phyloP scores from a whole-genome alignment of 2,797 vertebrate genomes.

The Philypnodon macrostomus region DNA sequence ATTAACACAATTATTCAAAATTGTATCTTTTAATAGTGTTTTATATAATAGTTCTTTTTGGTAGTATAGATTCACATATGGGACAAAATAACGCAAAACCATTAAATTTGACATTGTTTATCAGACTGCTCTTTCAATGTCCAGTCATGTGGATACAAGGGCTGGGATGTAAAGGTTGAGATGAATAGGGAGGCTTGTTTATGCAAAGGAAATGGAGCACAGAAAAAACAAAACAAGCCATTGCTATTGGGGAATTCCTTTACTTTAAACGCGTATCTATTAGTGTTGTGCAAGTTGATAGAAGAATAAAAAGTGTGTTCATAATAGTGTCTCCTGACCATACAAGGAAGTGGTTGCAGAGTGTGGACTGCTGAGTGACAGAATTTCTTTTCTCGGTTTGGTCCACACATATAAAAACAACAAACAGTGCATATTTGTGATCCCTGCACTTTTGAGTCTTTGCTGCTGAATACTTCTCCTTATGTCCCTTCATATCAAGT shows the following conservation, averaged over 20 bases:
- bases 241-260: conserved; percentile 4
- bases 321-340: conserved; percentile 39
- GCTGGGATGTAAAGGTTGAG: neutral
- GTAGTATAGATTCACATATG: too few relatives aligned
- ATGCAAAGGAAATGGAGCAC: conserved; percentile 3
- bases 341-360: conserved; percentile 50
- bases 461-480: conserved; percentile 6
- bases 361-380: conserved; percentile 43
- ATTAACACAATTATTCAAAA: too few relatives aligned
- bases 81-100: too few relatives aligned
- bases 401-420: conserved; percentile 26
- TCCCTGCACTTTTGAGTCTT: too few relatives aligned
- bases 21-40: too few relatives aligned
- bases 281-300: too few relatives aligned
- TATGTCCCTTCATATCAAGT: conserved; percentile 3
- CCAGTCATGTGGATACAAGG: conserved; percentile 4
- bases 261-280: neutral
- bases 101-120: neutral
- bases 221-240: conserved; percentile 18
- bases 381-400: conserved; percentile 37
- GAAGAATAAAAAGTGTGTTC: conserved; percentile 4
- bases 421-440: conserved; percentile 14
- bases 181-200: conserved; percentile 15
- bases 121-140: neutral
- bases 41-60: neutral